Conservation (phyloP, 2,888 invertebrate species). For the Chymomyza procnemis region DNA sequence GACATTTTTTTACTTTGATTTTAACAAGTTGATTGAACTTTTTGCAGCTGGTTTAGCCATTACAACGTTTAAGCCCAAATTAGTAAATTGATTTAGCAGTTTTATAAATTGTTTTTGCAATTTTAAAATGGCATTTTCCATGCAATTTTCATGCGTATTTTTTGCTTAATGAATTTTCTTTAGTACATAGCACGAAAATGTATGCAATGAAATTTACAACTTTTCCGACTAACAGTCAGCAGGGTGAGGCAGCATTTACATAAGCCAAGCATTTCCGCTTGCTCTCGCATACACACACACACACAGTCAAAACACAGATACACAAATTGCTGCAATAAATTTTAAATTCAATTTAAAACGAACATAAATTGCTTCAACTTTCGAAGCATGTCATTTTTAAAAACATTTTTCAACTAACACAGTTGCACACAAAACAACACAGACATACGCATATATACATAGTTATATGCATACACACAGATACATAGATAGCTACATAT, state of each 20-base stretch:
- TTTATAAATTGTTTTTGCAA: neutral
- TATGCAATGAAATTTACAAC: constrained; percentile 67
- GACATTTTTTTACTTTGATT: constrained; percentile 3
- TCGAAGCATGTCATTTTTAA: constrained; percentile 78
- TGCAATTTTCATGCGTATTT: constrained; percentile 26
- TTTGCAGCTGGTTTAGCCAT: constrained; percentile 8
- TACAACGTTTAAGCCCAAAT: constrained; percentile 7
- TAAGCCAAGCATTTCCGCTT: constrained; percentile 67
- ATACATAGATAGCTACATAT: neutral
- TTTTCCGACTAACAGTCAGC: constrained; percentile 32
- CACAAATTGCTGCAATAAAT: constrained; percentile 76
- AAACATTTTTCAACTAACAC: constrained; percentile 76
- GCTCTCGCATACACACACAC: constrained; percentile 35
- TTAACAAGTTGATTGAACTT: constrained; percentile 60
- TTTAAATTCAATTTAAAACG: constrained; percentile 79
- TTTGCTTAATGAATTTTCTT: constrained; percentile 65
- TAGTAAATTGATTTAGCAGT: neutral
- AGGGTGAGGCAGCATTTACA: constrained; percentile 19
- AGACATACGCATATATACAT: constrained; percentile 17
- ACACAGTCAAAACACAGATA: constrained; percentile 23
- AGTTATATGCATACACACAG: constrained; percentile 6
- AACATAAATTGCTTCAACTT: constrained; percentile 78
- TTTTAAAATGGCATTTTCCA: neutral
- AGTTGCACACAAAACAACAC: constrained; percentile 23
- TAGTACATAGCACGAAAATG: constrained; percentile 25